Conservation (phyloP, 2,888 invertebrate species). For the Rapana venosa region DNA sequence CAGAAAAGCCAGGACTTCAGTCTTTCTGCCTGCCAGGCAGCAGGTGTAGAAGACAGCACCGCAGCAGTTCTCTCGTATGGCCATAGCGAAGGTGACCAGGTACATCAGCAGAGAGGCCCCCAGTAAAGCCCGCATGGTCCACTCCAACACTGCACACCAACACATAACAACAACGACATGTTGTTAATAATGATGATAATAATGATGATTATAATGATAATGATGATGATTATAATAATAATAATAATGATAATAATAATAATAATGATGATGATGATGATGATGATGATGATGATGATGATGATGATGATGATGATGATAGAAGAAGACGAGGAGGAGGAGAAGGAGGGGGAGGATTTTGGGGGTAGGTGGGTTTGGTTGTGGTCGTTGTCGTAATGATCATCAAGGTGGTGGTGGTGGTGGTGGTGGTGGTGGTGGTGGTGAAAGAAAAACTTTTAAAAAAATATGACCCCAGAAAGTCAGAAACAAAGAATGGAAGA, state of each 20-base stretch:
- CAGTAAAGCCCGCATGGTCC: conserved; percentile 21
- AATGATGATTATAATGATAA: too few species aligned
- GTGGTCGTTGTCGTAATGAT: too few species aligned
- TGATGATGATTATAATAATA: too few species aligned
- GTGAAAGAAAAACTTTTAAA: too few species aligned
- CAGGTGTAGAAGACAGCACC: conserved; percentile 30
- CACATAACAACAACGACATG: background rate
- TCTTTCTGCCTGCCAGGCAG: conserved; percentile 37
- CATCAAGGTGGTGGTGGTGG: too few species aligned
- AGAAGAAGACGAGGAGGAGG: background rate
- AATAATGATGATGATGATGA: background rate
- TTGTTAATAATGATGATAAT: background rate
- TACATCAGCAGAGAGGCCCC: conserved; percentile 31
- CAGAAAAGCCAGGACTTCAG: conserved; percentile 36
- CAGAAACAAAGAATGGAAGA: too few species aligned
- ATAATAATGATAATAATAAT: too few species aligned
- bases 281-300: too few species aligned
- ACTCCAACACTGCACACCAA: conserved; percentile 30
- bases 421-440: too few species aligned
- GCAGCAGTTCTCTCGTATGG: conserved; percentile 40
- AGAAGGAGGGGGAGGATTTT: background rate
- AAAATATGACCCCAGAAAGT: too few species aligned
- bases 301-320: too few species aligned
- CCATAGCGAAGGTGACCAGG: conserved; percentile 36
- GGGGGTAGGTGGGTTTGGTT: too few species aligned